Conservation (phyloP, 92 coral and sea anemone genomes). For the Meandrina meandrites region DNA sequence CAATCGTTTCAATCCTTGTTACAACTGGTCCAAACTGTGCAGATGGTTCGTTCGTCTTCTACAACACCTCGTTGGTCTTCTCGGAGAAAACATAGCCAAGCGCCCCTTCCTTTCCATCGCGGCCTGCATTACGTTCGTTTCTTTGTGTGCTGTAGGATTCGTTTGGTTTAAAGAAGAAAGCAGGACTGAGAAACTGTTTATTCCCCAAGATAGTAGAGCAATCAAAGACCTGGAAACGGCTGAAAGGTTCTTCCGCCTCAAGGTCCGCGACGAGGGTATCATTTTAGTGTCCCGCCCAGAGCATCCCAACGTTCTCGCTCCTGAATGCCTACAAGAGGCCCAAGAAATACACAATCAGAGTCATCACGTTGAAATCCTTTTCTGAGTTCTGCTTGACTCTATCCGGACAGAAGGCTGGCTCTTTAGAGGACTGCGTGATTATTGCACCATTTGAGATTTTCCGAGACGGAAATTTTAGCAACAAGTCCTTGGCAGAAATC, state of each 20-base stretch:
- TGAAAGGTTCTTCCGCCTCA: slow-evolving; percentile 41
- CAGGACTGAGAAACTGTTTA: slow-evolving; percentile 67
- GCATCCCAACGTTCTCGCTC: slow-evolving; percentile 32
- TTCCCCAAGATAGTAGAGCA: slow-evolving; percentile 71
- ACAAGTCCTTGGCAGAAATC: slow-evolving; percentile 22
- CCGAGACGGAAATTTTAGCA: slow-evolving; percentile 27
- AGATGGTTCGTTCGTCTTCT: slow-evolving; percentile 24
- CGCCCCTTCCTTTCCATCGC: slow-evolving; percentile 39
- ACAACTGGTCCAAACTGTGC: slow-evolving; percentile 30
- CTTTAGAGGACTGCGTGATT: slow-evolving; percentile 40
- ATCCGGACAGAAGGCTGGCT: slow-evolving; percentile 44
- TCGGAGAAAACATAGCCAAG: slow-evolving; percentile 58
- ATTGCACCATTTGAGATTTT: slow-evolving; percentile 57
- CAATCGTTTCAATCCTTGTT: slow-evolving; percentile 29
- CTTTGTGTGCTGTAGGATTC: slow-evolving; percentile 59
- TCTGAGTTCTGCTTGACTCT: slow-evolving; percentile 51
- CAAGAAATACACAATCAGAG: slow-evolving; percentile 44
- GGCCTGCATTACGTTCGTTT: slow-evolving; percentile 40
- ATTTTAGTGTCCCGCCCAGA: slow-evolving; percentile 40
- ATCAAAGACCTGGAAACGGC: slow-evolving; percentile 60
- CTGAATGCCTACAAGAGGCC: slow-evolving; percentile 55
- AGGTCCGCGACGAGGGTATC: slow-evolving; percentile 47
- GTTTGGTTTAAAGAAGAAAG: slow-evolving; percentile 57
- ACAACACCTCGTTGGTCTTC: slow-evolving; percentile 27
- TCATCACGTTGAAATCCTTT: slow-evolving; percentile 41